Evolutionary conservation across 2,888 invertebrate genomes (phyloP), one percentile per base, ranked within the genome.

Genomic region (Trichogramma dendrolimi): DNA sequence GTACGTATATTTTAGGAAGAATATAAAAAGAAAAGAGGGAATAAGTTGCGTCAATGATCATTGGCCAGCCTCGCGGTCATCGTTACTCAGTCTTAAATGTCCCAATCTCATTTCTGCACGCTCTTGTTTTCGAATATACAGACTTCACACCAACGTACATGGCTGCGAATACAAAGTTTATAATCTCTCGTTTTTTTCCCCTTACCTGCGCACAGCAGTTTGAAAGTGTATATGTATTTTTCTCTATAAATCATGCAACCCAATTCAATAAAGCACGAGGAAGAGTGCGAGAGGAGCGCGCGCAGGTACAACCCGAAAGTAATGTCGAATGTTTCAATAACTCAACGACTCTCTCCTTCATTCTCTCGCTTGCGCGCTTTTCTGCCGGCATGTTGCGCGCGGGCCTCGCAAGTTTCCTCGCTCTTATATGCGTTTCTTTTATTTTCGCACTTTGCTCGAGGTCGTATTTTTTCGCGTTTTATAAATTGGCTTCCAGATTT

Each of bases 251-350:
- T 74, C 73, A 74, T 73, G 74, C 68, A 74, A 73, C 72, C 73
- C 73, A 74, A 73, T 74, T 74, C 73, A 74, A 74, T 74, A 74
- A 74, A 74, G 72, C 71, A 74, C 70, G 62, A 52, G 52, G 40
- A 74, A 74, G 73, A 74, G 72, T 70, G 74, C 70, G 62, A 52
- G 52, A 39, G 67, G 67, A 68, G 69, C 66, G 69, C 68, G 67
- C 70, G 70, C 72, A 63, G 59, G 71, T 68, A 70, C 70, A 71
- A 71, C 71, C 71, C 67, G 62, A 70, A 71, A 72, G 71, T 72
- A 73, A 73, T 71, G 70, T 67, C 72, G 70, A 73, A 72, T 71
- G 72, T 72, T 72, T 73, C 69, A 68, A 72, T 73, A 74, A 74
- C 69, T 74, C 74, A 73, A 68, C 65, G 65, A 63, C 67, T 67